These are phyloP conservation scores for Keiferia lycopersicella DNA, from an alignment of 2,888 invertebrate genomes.

Conservation along the genomic window DNA sequence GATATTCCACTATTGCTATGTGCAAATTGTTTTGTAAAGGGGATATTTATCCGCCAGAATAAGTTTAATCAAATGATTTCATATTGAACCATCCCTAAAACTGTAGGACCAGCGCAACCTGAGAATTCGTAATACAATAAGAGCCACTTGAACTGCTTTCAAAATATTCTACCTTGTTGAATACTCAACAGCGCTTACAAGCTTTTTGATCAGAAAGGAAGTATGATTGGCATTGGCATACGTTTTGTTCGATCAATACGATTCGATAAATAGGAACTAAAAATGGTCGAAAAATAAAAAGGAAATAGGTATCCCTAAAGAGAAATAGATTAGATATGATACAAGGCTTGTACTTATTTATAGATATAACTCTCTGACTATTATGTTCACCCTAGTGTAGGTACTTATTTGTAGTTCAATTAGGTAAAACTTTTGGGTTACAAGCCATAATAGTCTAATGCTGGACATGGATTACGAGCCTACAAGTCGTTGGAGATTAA, in stretches of 20 bases:
- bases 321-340: background rate
- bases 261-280: background rate
- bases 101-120: too few species aligned
- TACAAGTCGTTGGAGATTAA: too few species aligned
- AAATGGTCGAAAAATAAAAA: background rate
- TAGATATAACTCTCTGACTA: too few species aligned
- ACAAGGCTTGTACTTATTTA: too few species aligned
- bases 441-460: background rate
- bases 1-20: background rate
- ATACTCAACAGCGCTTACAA: slow-evolving; percentile 37
- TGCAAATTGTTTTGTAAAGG: background rate
- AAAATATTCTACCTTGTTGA: slow-evolving; percentile 35
- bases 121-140: background rate
- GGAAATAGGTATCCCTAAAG: too few species aligned
- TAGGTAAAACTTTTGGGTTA: too few species aligned
- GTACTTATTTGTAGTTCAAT: too few species aligned
- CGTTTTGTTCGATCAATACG: background rate
- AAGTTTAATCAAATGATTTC: too few species aligned
- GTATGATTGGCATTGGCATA: slow-evolving; percentile 9
- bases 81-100: too few species aligned
- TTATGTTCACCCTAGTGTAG: too few species aligned
- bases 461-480: too few species aligned
- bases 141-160: slow-evolving; percentile 6
- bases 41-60: too few species aligned
- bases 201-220: slow-evolving; percentile 17